Evolutionary conservation across 2,113 vertebrate genomes (phyloP), one percentile per base, ranked within the genome.

Genomic region (Vanacampus margaritifer): DNA sequence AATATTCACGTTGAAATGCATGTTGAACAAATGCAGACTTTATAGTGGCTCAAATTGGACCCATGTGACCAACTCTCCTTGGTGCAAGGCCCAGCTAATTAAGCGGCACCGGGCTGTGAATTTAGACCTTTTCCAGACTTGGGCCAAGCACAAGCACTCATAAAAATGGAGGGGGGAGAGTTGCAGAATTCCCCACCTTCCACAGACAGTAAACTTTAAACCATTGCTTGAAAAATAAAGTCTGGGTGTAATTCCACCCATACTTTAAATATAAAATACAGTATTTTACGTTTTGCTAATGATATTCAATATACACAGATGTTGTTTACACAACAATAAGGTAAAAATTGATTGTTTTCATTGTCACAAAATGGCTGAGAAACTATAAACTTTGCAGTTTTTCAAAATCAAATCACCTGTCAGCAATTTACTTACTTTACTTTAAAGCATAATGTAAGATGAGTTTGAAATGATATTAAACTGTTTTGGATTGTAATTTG

Each of bases 31-130:
- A 83, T 60, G 75, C 85, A 80, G 79, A 79, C 67, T 89, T 91
- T 91, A 90, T 84, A 76, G 84, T 59, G 10, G 81, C 69, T 83
- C 78, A 89, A 91, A 91, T 92, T 91, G 85, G 83, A 82, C 89
- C 88, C 89, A 87, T 90, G 88, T 89, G 90, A 88, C 78, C 83
- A 59, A 64, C 77, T 67, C 72, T 62, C 41, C 76, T 83, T 74
- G 79, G 75, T 81, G 81, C 75, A 35, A 58, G 73, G 53, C 67
- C 12, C 41, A 65, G 79, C 83, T 91, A 91, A 91, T 92, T 89
- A 90, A 87, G 82, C 84, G 78, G 85, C 76, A 77, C 54, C 80
- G 70, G 68, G 48, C 70, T 87, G 78, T 70, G 75, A 73, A 79
- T 64, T 74, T 70, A 85, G 81, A 85, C 77, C 69, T n/a, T 37